A percentile compares a stretch with the other conserved stretches of the same genome.
These are phyloP conservation scores for Actenoides hombroni DNA, from an alignment of 2,113 vertebrate genomes.

Conservation along the genomic window DNA sequence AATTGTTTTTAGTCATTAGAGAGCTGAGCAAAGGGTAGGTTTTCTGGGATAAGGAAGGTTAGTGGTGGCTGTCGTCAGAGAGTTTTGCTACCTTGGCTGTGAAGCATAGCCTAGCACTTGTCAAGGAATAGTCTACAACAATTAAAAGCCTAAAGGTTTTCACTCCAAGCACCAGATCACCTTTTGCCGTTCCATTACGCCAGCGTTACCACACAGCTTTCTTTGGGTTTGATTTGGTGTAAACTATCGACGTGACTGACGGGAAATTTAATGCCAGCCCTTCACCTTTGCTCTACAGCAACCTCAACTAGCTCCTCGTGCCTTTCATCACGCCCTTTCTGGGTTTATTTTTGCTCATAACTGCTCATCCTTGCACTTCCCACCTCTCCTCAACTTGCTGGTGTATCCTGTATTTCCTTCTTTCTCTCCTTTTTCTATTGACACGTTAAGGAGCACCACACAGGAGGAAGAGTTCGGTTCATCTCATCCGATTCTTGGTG, in stretches of 20 bases:
- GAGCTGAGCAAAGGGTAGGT: not conserved
- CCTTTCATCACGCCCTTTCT: not conserved
- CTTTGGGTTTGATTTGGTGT: not conserved
- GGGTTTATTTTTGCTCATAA: not conserved
- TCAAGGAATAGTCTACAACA: not conserved
- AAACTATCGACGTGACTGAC: not conserved
- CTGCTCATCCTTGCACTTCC: not conserved
- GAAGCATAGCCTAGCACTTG: not conserved
- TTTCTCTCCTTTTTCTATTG: not conserved
- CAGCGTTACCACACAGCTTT: not conserved
- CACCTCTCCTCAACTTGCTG: not conserved
- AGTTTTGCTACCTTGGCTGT: not conserved
- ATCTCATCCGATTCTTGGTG: fast-evolving
- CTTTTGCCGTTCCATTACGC: not conserved
- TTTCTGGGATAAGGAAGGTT: not conserved
- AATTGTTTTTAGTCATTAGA: not conserved
- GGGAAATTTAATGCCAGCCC: not conserved
- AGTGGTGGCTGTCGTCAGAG: not conserved
- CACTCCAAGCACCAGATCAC: not conserved
- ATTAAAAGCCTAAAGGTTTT: not conserved
- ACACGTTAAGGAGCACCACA: not conserved
- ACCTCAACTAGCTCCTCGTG: not conserved
- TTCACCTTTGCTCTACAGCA: not conserved
- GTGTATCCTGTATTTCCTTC: not conserved
- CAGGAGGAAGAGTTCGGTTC: not conserved